Evolutionary conservation across 2,888 invertebrate species (phyloP).

Genomic region (Galerucella calmariensis): DNA sequence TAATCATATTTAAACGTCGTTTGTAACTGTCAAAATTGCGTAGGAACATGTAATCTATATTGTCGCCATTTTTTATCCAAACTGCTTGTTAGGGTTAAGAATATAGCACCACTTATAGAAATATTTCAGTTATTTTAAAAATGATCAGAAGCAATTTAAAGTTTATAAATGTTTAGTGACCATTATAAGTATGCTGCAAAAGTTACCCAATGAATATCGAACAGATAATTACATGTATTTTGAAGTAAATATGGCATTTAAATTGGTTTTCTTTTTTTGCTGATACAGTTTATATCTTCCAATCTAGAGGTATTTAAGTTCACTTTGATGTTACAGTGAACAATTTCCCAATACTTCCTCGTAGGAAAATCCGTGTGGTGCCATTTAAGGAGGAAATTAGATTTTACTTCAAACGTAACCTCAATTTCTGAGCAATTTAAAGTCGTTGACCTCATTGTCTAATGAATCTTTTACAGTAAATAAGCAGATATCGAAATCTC

Average conservation of each 20-base stretch:
- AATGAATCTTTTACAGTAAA: background rate
- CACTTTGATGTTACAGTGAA: slow-evolving; percentile 6
- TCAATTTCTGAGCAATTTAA: background rate
- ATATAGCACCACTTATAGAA: too few species aligned
- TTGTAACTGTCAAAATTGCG: too few species aligned
- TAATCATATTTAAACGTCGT: too few species aligned
- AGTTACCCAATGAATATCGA: too few species aligned
- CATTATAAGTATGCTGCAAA: too few species aligned
- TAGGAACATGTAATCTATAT: too few species aligned
- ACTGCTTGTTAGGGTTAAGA: too few species aligned
- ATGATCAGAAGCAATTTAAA: too few species aligned
- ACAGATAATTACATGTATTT: too few species aligned
- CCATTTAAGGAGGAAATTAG: slow-evolving; percentile 13
- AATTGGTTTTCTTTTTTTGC: background rate
- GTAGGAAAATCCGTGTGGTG: background rate
- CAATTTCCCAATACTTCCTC: background rate
- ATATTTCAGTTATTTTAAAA: too few species aligned
- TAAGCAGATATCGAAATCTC: background rate
- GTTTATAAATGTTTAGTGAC: too few species aligned
- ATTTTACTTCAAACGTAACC: slow-evolving; percentile 8
- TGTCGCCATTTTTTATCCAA: too few species aligned
- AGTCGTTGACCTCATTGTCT: background rate
- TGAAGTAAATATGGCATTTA: background rate
- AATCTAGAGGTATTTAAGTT: background rate
- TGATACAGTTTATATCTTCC: background rate